These are phyloP conservation scores for Xanthia togata DNA, from an alignment of 2,888 invertebrate genomes.

Conservation along the genomic window DNA sequence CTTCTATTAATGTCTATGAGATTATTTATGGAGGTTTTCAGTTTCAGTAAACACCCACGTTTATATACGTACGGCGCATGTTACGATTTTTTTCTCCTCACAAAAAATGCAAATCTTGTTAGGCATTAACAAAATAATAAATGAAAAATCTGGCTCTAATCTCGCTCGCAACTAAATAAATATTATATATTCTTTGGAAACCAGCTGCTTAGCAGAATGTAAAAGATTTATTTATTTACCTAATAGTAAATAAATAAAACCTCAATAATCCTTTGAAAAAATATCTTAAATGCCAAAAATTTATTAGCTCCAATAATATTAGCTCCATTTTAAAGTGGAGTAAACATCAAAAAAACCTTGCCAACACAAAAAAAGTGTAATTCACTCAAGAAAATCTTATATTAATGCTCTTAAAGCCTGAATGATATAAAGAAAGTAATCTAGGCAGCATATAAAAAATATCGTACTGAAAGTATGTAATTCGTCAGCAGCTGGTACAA, in stretches of 20 bases:
- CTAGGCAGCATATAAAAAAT: conserved; percentile 9
- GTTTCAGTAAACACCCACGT: conserved; percentile 4
- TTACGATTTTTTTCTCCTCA: neutral
- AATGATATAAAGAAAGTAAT: conserved; percentile 15
- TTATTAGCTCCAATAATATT: too few species aligned
- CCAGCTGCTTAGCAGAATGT: neutral
- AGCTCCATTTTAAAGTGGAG: conserved; percentile 11
- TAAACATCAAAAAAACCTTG: conserved; percentile 3
- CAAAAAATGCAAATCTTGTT: neutral
- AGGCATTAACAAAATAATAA: conserved; percentile 8
- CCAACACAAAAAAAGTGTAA: neutral
- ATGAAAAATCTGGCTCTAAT: conserved; percentile 20
- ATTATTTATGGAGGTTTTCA: conserved; percentile 2
- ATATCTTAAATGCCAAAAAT: neutral
- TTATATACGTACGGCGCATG: neutral
- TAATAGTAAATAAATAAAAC: too few species aligned
- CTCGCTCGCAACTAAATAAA: conserved; percentile 1
- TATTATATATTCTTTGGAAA: neutral
- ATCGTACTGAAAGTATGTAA: conserved; percentile 19
- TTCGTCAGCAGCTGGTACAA: conserved; percentile 28
- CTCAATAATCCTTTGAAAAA: neutral
- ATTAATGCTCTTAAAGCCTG: conserved; percentile 13
- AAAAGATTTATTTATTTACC: conserved; percentile 1
- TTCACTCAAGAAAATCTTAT: conserved; percentile 17
- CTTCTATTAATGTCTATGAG: neutral